Evolutionary conservation across 2,888 invertebrate species (phyloP), one percentile per base, ranked within the genome.

Genomic region (Cremastinae sp.): DNA sequence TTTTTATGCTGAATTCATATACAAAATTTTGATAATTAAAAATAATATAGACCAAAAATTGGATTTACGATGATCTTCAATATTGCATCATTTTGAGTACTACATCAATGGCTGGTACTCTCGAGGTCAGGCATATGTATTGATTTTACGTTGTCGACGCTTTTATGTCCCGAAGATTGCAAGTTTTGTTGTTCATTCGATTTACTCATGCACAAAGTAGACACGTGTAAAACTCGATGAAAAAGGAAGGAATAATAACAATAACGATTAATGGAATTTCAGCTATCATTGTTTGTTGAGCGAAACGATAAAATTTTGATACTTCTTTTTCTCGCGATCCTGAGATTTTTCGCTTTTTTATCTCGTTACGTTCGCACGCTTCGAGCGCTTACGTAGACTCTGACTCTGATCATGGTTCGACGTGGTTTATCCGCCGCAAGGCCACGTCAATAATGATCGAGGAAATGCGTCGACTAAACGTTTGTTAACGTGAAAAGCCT

Each of bases 361-460:
- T 10, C 10, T 18, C 10, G 18, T 49, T 49, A 0, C 16, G 16
- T 18, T 28, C 18, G 3, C 18, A 16, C 35, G 8, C n/a, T n/a
- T n/a, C n/a, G n/a, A n/a, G 35, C 61, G 35, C 49, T n/a, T 1
- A 14, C 39, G 12, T 64, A 51, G 39, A 12, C 49, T 49, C 4
- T 12, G 39, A 41, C 28, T 51, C 28, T 20, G 10, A 22, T 10
- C 16, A 12, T 35, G 16, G 14, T 55, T 16, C 20, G 35, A 43
- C 45, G 14, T 22, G 49, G 28, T 59, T 47, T 51, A 69, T 58
- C 20, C 49, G 51, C 12, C 41, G 14, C 59, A 59, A 59, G 69
- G 69, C 18, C 51, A 4, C 14, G 51, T 12, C 51, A 41, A 69
- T 69, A 69, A 59, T 28, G 69, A 69, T 51, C 18, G 47, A 14